Conservation (phyloP, 1,140 invertebrate species). For the Papilio dardanus region DNA sequence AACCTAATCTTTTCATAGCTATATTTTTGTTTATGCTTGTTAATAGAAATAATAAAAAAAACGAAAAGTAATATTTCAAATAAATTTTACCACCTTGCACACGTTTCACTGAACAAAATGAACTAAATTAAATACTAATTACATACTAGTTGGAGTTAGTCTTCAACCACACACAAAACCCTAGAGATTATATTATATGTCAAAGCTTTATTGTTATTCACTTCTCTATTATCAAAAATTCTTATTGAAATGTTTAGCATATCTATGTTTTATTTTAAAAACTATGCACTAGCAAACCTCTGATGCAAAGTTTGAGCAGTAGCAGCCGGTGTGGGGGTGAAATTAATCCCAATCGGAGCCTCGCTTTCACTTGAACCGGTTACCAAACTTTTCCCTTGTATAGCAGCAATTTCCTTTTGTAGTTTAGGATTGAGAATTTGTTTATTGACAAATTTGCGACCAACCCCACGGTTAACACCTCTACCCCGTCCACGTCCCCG, state of each 20-base stretch:
- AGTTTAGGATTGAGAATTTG: slow-evolving; percentile 71
- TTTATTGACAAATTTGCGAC: slow-evolving; percentile 74
- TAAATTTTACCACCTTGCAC: neutral
- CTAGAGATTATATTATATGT: slow-evolving; percentile 1
- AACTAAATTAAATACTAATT: neutral
- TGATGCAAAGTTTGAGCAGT: slow-evolving; percentile 73
- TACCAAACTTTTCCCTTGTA: slow-evolving; percentile 69
- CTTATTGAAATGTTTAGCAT: neutral
- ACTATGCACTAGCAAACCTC: slow-evolving; percentile 63
- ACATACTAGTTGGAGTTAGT: neutral
- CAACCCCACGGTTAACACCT: slow-evolving; percentile 61
- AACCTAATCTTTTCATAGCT: neutral
- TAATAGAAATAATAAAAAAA: neutral
- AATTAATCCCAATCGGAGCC: slow-evolving; percentile 64
- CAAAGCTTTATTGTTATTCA: slow-evolving; percentile 13
- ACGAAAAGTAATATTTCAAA: neutral
- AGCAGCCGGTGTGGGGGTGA: slow-evolving; percentile 67
- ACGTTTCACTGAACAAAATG: neutral
- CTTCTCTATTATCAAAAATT: slow-evolving; percentile 26
- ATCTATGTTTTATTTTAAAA: neutral
- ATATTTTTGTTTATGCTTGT: neutral
- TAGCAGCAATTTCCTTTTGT: slow-evolving; percentile 74
- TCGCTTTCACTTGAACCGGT: slow-evolving; percentile 45
- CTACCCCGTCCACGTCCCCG: slow-evolving; percentile 63
- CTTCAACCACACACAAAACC: slow-evolving; percentile 1